Evolutionary conservation across 35 echinoderm and acorn worm species (phyloP).

Genomic region (Heliocidaris erythrogramma): DNA sequence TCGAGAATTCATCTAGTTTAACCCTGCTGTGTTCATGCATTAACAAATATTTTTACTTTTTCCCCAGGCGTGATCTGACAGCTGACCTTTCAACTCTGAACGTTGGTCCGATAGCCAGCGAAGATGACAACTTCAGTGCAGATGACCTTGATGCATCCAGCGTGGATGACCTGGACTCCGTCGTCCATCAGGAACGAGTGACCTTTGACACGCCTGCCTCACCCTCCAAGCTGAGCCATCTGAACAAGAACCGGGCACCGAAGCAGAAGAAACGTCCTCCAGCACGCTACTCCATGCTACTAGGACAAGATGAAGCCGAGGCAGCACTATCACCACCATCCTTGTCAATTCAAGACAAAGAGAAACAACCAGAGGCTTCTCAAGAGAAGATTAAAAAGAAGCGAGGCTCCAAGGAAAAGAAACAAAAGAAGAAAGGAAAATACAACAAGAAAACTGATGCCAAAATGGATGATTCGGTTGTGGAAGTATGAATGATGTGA

Average conservation of each 20-base stretch:
- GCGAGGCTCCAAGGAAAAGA: slow-evolving; percentile 58
- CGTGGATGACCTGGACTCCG: slow-evolving; percentile 59
- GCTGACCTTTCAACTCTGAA: slow-evolving; percentile 80
- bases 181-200: slow-evolving; percentile 41
- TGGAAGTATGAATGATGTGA: slow-evolving; percentile 5
- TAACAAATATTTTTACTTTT: neutral
- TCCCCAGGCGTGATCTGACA: slow-evolving; percentile 69
- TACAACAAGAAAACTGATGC: slow-evolving; percentile 44
- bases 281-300: slow-evolving; percentile 47
- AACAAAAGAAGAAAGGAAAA: slow-evolving; percentile 48
- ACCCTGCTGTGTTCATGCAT: too few relatives aligned
- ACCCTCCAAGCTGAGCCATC: slow-evolving; percentile 60
- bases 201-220: slow-evolving; percentile 77
- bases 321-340: neutral
- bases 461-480: slow-evolving; percentile 26
- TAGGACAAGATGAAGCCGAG: slow-evolving; percentile 11
- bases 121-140: slow-evolving; percentile 87
- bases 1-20: too few relatives aligned
- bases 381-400: slow-evolving; percentile 44
- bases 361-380: slow-evolving; percentile 15
- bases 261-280: slow-evolving; percentile 71
- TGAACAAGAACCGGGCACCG: slow-evolving; percentile 87
- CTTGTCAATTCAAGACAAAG: neutral
- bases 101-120: slow-evolving; percentile 63
- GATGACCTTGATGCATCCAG: slow-evolving; percentile 64